These are phyloP conservation scores for Arenicola marina DNA, from an alignment of 2,888 invertebrate genomes.

Conservation along the genomic window DNA sequence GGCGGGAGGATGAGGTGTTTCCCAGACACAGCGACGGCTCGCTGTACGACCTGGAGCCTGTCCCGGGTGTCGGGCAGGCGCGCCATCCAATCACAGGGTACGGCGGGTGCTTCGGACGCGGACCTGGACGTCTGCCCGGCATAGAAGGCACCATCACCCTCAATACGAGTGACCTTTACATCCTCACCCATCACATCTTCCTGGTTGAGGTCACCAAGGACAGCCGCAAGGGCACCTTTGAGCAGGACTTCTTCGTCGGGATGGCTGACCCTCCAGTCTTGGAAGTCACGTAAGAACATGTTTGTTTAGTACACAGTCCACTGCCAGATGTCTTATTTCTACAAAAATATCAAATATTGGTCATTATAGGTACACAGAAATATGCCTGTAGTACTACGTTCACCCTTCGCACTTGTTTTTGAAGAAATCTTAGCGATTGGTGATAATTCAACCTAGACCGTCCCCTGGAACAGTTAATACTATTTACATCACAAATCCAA, in stretches of 20 bases:
- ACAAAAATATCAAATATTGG: too few species aligned
- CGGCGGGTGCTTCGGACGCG: constrained; percentile 24
- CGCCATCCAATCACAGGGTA: too few species aligned
- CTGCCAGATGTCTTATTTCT: too few species aligned
- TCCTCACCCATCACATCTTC: not conserved
- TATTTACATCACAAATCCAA: too few species aligned
- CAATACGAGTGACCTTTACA: not conserved
- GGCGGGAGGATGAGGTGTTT: constrained; percentile 15
- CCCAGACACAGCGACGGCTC: not conserved
- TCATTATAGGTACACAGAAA: too few species aligned
- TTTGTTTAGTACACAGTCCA: too few species aligned
- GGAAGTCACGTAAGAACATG: not conserved
- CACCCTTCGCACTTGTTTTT: too few species aligned
- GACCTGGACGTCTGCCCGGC: not conserved
- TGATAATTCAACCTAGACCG: too few species aligned
- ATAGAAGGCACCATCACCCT: not conserved
- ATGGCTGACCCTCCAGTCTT: not conserved
- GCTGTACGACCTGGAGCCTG: not conserved
- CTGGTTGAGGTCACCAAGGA: constrained; percentile 2
- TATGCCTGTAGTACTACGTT: too few species aligned
- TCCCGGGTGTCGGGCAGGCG: not conserved
- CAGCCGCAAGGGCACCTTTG: not conserved
- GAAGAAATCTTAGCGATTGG: too few species aligned
- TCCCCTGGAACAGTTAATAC: too few species aligned
- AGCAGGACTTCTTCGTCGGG: not conserved